These are phyloP conservation scores for Pholis gunnellus DNA, from an alignment of 2,113 vertebrate genomes.

Conservation along the genomic window DNA sequence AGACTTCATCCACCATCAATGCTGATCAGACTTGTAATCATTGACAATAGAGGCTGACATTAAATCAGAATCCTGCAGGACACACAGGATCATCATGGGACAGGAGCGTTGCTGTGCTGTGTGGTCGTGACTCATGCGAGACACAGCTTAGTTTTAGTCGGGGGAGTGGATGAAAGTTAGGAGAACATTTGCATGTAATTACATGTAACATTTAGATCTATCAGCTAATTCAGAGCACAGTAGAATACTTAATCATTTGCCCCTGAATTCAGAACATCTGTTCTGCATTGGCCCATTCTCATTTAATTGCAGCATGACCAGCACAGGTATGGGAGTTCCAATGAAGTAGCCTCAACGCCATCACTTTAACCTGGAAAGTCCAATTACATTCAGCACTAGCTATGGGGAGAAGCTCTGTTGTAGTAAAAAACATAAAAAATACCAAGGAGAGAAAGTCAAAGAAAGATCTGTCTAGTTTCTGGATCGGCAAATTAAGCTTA, in stretches of 20 bases:
- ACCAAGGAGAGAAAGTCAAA: not conserved
- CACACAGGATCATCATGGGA: not conserved
- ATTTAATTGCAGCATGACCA: not conserved
- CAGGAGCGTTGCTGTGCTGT: not conserved
- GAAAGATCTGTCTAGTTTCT: not conserved
- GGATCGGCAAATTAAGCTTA: not conserved
- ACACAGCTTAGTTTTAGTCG: slow-evolving; percentile 11
- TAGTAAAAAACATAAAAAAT: not conserved
- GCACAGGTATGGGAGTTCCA: not conserved
- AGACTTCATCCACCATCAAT: slow-evolving; percentile 27
- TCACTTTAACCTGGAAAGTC: not conserved
- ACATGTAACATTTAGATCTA: slow-evolving; percentile 11
- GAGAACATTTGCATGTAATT: slow-evolving; percentile 35
- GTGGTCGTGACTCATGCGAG: not conserved
- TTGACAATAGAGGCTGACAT: slow-evolving; percentile 25
- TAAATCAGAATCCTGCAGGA: slow-evolving; percentile 44
- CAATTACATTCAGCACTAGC: not conserved
- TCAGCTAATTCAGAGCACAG: not conserved
- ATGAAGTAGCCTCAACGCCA: not conserved
- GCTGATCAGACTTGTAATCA: slow-evolving; percentile 38
- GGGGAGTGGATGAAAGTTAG: slow-evolving; percentile 25
- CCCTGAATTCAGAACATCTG: slow-evolving; percentile 17
- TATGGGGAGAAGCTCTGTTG: not conserved
- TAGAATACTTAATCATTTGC: slow-evolving; percentile 22
- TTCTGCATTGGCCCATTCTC: not conserved